Conservation (phyloP, 2,888 invertebrate species). For the Nemotelus nigrinus region DNA sequence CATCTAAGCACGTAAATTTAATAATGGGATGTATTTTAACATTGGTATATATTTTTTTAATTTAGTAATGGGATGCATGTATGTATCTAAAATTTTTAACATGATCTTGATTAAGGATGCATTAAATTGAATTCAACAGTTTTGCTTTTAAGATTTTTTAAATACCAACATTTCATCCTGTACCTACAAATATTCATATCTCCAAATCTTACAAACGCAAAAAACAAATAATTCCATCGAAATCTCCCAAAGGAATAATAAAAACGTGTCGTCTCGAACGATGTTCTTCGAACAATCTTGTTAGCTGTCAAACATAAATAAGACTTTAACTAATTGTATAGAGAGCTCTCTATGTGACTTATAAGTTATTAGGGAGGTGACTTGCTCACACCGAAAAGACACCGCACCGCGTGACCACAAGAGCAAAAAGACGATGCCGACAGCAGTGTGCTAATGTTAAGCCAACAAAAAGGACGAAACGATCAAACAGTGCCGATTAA, state of each 20-base stretch:
- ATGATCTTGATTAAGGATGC: too few relatives aligned
- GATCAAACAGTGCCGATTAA: conserved; percentile 46
- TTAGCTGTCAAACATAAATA: conserved; percentile 45
- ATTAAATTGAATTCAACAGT: too few relatives aligned
- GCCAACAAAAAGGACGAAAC: conserved; percentile 45
- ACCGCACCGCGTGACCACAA: conserved; percentile 37
- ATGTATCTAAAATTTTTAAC: too few relatives aligned
- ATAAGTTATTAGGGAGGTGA: conserved; percentile 42
- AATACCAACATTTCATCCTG: too few relatives aligned
- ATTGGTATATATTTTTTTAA: too few relatives aligned
- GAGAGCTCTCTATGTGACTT: conserved; percentile 29
- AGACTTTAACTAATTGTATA: conserved; percentile 44
- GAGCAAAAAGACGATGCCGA: conserved; percentile 30
- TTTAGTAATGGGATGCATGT: too few relatives aligned
- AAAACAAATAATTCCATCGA: not conserved
- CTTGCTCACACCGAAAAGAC: conserved; percentile 36
- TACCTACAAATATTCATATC: too few relatives aligned
- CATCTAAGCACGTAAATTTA: too few relatives aligned
- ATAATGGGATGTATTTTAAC: too few relatives aligned
- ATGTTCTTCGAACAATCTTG: conserved; percentile 38
- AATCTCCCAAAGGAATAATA: conserved; percentile 39
- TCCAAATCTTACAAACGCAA: not conserved
- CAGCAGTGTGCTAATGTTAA: conserved; percentile 39
- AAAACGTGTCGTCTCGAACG: conserved; percentile 27
- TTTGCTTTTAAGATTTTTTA: too few relatives aligned